These are phyloP conservation scores for Synaphobranchus kaupii DNA, from an alignment of 2,797 vertebrate genomes.

Conservation along the genomic window DNA sequence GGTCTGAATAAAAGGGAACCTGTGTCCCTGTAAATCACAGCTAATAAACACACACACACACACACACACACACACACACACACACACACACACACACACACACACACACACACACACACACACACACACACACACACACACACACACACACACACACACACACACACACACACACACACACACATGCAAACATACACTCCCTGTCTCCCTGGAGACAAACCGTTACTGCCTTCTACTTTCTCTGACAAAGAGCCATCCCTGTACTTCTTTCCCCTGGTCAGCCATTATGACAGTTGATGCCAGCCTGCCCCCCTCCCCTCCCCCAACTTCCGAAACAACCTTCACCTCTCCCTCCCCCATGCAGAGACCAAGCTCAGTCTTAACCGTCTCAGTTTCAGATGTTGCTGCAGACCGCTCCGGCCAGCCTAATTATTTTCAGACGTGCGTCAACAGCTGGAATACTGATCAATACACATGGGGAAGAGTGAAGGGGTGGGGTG, in stretches of 20 bases:
- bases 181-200: slow-evolving; percentile 12
- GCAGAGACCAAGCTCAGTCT: slow-evolving; percentile 16
- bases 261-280: not conserved
- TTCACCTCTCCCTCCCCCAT: slow-evolving; percentile 11
- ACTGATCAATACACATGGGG: slow-evolving; percentile 47
- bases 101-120: not conserved
- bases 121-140: not conserved
- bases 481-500: slow-evolving; percentile 1
- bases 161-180: not conserved
- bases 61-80: not conserved
- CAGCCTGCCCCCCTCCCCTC: not conserved
- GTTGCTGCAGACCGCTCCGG: slow-evolving; percentile 15
- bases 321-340: slow-evolving; percentile 14
- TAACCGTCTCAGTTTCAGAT: not conserved
- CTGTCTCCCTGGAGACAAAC: slow-evolving; percentile 26
- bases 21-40: not conserved
- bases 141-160: not conserved
- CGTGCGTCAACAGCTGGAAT: slow-evolving; percentile 59
- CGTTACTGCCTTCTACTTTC: slow-evolving; percentile 31
- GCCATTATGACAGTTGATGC: not conserved
- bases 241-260: slow-evolving; percentile 10
- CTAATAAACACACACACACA: not conserved
- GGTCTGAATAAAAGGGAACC: slow-evolving; percentile 1
- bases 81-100: slow-evolving; percentile 8
- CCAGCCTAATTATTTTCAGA: slow-evolving; percentile 52